These are phyloP conservation scores for Temnothorax ravouxi DNA, from an alignment of 2,888 invertebrate species.

Conservation along the genomic window DNA sequence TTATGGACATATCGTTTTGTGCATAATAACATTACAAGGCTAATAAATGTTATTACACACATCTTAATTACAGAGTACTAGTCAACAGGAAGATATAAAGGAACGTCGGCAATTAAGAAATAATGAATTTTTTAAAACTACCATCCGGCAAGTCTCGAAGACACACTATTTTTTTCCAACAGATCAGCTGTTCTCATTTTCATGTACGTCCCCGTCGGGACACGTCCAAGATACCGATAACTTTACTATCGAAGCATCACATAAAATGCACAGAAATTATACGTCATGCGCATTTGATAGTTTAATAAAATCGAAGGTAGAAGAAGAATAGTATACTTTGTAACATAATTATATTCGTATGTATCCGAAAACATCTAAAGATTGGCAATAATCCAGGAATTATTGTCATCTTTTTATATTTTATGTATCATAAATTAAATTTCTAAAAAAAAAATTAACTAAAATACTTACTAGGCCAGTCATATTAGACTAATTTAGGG, in stretches of 20 bases:
- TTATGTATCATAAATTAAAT: neutral
- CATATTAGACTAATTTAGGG: too few relatives aligned
- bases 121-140: constrained; percentile 88
- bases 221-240: constrained; percentile 63
- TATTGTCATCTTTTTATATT: neutral
- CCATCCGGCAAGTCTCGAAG: constrained; percentile 88
- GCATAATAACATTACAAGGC: neutral
- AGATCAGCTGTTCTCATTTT: constrained; percentile 86
- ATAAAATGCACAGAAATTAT: constrained; percentile 59
- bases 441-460: neutral
- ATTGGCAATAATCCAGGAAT: neutral
- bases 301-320: constrained; percentile 41
- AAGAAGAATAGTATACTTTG: constrained; percentile 2
- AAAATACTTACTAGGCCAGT: neutral
- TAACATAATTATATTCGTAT: constrained; percentile 9
- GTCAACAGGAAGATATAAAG: constrained; percentile 84
- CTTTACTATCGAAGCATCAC: constrained; percentile 35
- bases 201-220: constrained; percentile 65
- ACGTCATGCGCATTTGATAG: constrained; percentile 71
- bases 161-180: constrained; percentile 89
- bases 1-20: neutral
- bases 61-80: constrained; percentile 53
- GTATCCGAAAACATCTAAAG: neutral
- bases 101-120: constrained; percentile 88
- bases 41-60: neutral